Percentiles rank a stretch among this genome's conserved stretches.
Conservation (phyloP, 2,888 invertebrate genomes). For the Hypomecis punctinalis region DNA sequence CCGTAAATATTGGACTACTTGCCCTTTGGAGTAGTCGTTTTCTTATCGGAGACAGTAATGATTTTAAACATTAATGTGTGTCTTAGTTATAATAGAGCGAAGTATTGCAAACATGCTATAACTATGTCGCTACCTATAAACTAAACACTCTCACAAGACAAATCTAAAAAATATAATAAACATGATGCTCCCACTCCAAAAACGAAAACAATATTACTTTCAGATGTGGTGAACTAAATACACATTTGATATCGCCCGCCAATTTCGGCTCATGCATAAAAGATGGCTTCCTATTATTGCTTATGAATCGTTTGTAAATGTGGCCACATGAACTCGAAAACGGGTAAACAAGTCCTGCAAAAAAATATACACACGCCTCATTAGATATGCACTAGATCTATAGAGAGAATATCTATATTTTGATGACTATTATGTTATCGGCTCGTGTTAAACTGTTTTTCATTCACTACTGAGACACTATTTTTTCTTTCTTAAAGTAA, state of each 20-base stretch:
- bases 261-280: slow-evolving; percentile 34
- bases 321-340: slow-evolving; percentile 4
- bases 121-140: slow-evolving; percentile 9
- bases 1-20: slow-evolving; percentile 63
- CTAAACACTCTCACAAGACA: too few species aligned
- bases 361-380: not conserved
- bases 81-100: slow-evolving; percentile 12
- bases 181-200: slow-evolving; percentile 13
- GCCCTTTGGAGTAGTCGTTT: slow-evolving; percentile 56
- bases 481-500: too few species aligned
- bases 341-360: slow-evolving; percentile 1
- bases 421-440: too few species aligned
- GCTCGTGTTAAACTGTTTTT: too few species aligned
- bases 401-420: too few species aligned
- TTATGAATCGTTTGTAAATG: slow-evolving; percentile 20
- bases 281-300: slow-evolving; percentile 31
- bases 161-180: not conserved
- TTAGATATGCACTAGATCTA: too few species aligned
- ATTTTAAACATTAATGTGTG: slow-evolving; percentile 18
- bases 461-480: too few species aligned
- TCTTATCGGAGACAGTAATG: slow-evolving; percentile 48
- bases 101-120: not conserved
- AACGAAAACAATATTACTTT: slow-evolving; percentile 41
- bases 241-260: slow-evolving; percentile 31
- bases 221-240: slow-evolving; percentile 39